Conservation (phyloP, 1,140 invertebrate genomes). For the Dolichoris vasculosae region DNA sequence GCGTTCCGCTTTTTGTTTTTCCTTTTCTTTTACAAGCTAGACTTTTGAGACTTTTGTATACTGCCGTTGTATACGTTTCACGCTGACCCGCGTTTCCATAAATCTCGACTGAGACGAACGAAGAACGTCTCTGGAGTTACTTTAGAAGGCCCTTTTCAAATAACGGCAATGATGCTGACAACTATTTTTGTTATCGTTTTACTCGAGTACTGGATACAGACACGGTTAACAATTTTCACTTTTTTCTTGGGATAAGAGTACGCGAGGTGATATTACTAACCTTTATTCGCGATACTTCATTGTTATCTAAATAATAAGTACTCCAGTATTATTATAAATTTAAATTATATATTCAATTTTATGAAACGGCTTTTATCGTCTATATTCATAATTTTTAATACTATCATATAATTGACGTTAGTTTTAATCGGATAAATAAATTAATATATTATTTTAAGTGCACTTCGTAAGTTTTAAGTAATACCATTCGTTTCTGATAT, state of each 20-base stretch:
- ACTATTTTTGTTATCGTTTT: background rate
- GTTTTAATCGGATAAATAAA: too few species aligned
- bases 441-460: too few species aligned
- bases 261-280: background rate
- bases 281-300: background rate
- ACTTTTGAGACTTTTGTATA: background rate
- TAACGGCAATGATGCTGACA: background rate
- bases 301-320: background rate
- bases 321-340: background rate
- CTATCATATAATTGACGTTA: background rate
- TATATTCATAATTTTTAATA: background rate
- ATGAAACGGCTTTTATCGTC: background rate
- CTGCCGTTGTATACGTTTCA: background rate
- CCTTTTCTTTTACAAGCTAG: background rate
- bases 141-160: background rate
- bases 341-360: background rate
- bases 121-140: background rate
- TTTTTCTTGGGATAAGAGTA: background rate
- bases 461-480: too few species aligned
- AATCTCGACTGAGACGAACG: background rate
- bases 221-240: background rate
- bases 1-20: slow-evolving; percentile 3
- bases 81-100: background rate
- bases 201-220: background rate
- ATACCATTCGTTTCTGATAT: too few species aligned